A percentile compares a stretch with the other conserved stretches of the same genome.
Evolutionary conservation across 2,797 vertebrate genomes (phyloP).

Genomic region (Leptodactylus fallax): DNA sequence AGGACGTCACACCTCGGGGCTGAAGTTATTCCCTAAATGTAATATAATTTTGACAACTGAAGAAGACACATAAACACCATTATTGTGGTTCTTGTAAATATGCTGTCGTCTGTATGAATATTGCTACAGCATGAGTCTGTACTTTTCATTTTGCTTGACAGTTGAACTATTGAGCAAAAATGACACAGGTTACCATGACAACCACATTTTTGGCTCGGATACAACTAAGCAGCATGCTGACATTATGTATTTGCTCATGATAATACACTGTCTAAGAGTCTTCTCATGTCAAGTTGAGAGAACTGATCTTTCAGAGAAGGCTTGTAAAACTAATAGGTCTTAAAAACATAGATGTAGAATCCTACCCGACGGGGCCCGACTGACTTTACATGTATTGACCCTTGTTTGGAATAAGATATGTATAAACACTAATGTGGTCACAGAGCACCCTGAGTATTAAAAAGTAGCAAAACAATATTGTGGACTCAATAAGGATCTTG

Average conservation of each 20-base stretch:
- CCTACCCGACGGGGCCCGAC: not conserved
- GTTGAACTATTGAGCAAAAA: not conserved
- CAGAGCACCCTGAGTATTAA: no score
- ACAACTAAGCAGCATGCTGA: constrained; percentile 3
- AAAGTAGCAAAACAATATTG: no score
- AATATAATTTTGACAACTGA: not conserved
- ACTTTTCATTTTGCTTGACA: not conserved
- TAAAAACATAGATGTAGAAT: no score
- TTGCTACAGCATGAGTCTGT: not conserved
- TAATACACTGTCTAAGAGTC: not conserved
- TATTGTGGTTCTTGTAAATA: not conserved
- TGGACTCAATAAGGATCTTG: no score
- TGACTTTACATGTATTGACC: not conserved
- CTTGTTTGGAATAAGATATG: not conserved
- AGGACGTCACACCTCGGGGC: not conserved
- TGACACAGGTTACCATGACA: constrained; percentile 1
- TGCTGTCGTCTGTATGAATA: not conserved
- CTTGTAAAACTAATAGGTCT: not conserved
- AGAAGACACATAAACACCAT: not conserved
- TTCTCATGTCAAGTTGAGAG: not conserved
- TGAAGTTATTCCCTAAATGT: not conserved
- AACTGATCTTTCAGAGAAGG: not conserved
- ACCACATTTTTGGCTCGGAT: not conserved
- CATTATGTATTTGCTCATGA: not conserved
- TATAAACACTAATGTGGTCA: not conserved